phyloP scores from a whole-genome alignment of 2,888 invertebrate genomes.

The Melangyna quadrimaculata region DNA sequence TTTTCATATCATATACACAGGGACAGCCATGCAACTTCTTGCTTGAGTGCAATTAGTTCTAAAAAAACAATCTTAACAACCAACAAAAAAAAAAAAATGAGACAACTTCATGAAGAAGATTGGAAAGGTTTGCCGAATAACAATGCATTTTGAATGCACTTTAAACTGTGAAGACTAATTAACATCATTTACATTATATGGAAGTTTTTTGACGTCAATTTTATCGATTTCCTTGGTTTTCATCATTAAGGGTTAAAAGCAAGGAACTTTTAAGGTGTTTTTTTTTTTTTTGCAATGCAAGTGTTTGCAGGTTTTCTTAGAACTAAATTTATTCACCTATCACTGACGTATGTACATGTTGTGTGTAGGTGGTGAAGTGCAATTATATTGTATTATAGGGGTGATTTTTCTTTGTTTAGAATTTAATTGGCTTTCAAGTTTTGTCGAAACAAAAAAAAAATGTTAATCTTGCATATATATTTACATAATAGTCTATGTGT shows the following conservation, averaged over 20 bases:
- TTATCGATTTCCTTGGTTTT: constrained; percentile 44
- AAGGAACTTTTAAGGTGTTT: constrained; percentile 14
- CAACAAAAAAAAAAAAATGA: neutral
- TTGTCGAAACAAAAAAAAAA: neutral
- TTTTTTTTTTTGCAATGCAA: neutral
- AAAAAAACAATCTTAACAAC: neutral
- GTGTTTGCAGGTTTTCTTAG: constrained; percentile 4
- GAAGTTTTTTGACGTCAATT: constrained; percentile 48
- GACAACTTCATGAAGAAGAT: neutral
- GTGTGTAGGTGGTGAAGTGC: neutral
- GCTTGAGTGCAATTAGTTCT: constrained; percentile 9
- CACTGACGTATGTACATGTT: neutral
- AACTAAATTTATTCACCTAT: neutral
- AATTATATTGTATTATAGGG: neutral
- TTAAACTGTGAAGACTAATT: constrained; percentile 41
- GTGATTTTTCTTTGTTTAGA: neutral
- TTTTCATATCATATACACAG: neutral
- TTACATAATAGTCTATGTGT: neutral
- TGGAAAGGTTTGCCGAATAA: neutral
- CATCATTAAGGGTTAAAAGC: neutral
- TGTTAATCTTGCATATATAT: neutral
- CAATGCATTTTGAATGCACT: constrained; percentile 31
- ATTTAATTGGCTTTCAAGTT: neutral
- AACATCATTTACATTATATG: constrained; percentile 13
- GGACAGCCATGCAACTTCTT: neutral